Percentiles rank a stretch among this genome's conserved stretches.
phyloP scores from a whole-genome alignment of 2,888 invertebrate species.

The Cyclophora punctaria region DNA sequence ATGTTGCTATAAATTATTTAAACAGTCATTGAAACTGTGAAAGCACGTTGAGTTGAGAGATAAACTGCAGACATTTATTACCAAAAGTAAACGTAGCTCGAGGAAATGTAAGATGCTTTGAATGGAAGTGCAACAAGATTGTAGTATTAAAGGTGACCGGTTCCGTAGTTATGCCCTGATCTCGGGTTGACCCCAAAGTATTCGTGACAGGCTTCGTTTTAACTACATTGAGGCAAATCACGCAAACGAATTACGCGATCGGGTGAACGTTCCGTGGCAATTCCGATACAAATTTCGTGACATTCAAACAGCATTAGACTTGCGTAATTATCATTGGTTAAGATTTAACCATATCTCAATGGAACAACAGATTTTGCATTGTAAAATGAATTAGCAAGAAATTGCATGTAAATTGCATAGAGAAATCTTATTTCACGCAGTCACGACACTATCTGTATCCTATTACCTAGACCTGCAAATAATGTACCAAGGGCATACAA shows the following conservation, averaged over 20 bases:
- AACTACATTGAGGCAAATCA: slow-evolving; percentile 37
- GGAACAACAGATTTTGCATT: slow-evolving; percentile 30
- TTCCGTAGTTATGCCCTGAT: slow-evolving; percentile 45
- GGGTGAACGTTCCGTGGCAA: slow-evolving; percentile 45
- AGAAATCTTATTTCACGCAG: slow-evolving; percentile 42
- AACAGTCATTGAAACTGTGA: too few relatives aligned
- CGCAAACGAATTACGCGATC: slow-evolving; percentile 48
- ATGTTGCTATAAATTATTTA: too few relatives aligned
- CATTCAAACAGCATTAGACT: slow-evolving; percentile 35
- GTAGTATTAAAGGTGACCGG: slow-evolving; percentile 36
- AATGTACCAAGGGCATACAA: slow-evolving; percentile 33
- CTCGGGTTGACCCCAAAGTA: slow-evolving; percentile 42
- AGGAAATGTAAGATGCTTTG: slow-evolving; percentile 10
- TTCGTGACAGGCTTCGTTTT: slow-evolving; percentile 49
- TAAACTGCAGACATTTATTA: too few relatives aligned
- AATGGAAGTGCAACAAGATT: slow-evolving; percentile 18
- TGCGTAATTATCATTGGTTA: slow-evolving; percentile 38
- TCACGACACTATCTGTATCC: slow-evolving; percentile 46
- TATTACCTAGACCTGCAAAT: slow-evolving; percentile 42
- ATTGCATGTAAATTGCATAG: slow-evolving; percentile 35
- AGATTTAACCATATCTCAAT: slow-evolving; percentile 31
- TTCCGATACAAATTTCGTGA: slow-evolving; percentile 46
- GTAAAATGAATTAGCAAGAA: slow-evolving; percentile 21
- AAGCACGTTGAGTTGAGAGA: too few relatives aligned
- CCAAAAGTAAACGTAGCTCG: not conserved